Percentiles rank a stretch among this genome's conserved stretches.
phyloP scores from a whole-genome alignment of 35 echinoderm and acorn worm species.

The Anneissia japonica region DNA sequence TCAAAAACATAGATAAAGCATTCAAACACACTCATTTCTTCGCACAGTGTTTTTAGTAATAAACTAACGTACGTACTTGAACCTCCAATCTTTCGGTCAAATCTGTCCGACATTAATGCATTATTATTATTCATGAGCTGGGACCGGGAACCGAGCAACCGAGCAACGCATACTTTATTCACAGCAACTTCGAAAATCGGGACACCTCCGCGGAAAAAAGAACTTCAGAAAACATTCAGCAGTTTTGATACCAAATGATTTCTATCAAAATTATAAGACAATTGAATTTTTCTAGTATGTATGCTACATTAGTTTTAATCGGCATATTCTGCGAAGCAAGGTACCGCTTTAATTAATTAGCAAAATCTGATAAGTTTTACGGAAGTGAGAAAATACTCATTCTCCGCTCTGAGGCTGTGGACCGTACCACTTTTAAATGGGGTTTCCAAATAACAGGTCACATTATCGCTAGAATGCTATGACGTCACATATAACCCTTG shows the following conservation, averaged over 20 bases:
- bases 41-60: background rate
- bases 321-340: background rate
- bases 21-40: background rate
- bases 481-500: background rate
- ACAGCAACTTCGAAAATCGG: background rate
- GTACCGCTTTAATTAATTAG: background rate
- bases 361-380: background rate
- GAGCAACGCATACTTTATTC: background rate
- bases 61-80: background rate
- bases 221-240: background rate
- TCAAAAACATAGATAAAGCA: background rate
- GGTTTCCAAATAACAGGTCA: background rate
- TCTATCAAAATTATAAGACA: background rate
- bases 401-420: background rate
- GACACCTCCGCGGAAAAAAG: background rate
- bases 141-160: background rate
- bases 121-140: constrained; percentile 2
- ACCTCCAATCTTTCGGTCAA: constrained; percentile 1
- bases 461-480: background rate
- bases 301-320: background rate
- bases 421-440: background rate
- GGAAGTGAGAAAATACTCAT: background rate
- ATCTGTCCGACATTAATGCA: background rate
- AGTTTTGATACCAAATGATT: background rate
- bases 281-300: background rate